A percentile compares a stretch with the other conserved stretches of the same genome.
Conservation (phyloP, 1,140 invertebrate species). For the Eubasilissa regina region DNA sequence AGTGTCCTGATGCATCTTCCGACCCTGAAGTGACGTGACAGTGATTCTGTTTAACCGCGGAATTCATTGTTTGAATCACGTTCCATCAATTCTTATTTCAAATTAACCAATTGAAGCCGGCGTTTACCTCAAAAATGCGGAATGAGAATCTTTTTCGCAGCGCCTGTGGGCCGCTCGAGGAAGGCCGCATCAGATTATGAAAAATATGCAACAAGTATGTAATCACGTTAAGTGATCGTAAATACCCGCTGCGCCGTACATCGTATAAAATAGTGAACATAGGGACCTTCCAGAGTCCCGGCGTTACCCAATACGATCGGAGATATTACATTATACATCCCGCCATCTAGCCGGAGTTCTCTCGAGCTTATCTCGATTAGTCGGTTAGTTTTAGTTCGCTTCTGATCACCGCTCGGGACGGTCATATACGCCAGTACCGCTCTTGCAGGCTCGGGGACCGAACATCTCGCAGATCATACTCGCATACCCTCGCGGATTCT, state of each 20-base stretch:
- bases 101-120: constrained; percentile 31
- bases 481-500: constrained; percentile 3
- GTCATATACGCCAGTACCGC: neutral
- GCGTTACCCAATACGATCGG: neutral
- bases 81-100: constrained; percentile 1
- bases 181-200: constrained; percentile 21
- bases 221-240: constrained; percentile 33
- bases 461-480: constrained; percentile 1
- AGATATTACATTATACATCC: no score
- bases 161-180: constrained; percentile 8
- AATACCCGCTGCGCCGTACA: neutral
- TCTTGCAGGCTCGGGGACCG: neutral
- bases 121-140: constrained; percentile 42
- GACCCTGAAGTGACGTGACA: no score
- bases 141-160: constrained; percentile 20
- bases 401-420: neutral
- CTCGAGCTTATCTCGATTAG: neutral
- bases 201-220: constrained; percentile 32
- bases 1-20: no score
- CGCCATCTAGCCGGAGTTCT: neutral
- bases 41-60: no score
- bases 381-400: constrained; percentile 11
- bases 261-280: constrained; percentile 22
- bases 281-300: neutral
- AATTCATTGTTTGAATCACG: constrained; percentile 4